phyloP scores from a whole-genome alignment of 2,888 invertebrate genomes.

The Aporophyla lueneburgensis region DNA sequence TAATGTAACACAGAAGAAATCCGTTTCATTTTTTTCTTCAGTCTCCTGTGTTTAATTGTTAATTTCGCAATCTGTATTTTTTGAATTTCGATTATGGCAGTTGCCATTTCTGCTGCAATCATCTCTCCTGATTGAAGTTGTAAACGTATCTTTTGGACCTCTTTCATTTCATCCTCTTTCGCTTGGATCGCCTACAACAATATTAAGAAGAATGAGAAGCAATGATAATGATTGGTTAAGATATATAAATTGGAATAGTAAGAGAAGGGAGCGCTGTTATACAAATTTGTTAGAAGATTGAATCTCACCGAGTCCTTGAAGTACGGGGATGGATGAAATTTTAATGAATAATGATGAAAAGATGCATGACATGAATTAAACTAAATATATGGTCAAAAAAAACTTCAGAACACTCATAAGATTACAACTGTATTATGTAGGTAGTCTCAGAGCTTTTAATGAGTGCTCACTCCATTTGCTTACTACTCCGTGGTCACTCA shows the following conservation, averaged over 20 bases:
- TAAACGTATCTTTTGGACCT: slow-evolving; percentile 7
- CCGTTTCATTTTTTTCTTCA: slow-evolving; percentile 21
- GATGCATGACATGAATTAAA: background rate
- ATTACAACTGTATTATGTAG: background rate
- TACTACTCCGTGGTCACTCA: slow-evolving; percentile 29
- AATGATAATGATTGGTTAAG: background rate
- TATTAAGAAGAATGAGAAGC: slow-evolving; percentile 27
- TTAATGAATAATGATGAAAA: background rate
- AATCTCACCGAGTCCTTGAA: background rate
- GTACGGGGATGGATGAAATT: background rate
- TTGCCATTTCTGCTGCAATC: slow-evolving; percentile 4
- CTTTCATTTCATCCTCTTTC: slow-evolving; percentile 7
- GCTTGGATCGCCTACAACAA: slow-evolving; percentile 44
- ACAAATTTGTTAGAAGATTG: background rate
- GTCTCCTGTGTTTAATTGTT: slow-evolving; percentile 1
- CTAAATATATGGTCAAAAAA: background rate
- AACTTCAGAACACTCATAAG: background rate
- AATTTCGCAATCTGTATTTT: slow-evolving; percentile 19
- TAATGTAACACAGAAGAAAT: slow-evolving; percentile 24
- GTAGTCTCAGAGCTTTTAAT: background rate
- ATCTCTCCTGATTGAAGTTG: slow-evolving; percentile 27
- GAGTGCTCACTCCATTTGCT: slow-evolving; percentile 39
- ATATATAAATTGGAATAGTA: background rate
- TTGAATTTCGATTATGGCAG: slow-evolving; percentile 43
- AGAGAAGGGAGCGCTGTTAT: slow-evolving; percentile 11